phyloP scores from a whole-genome alignment of 2,888 invertebrate species.

The Leptinotarsa tumamoca region DNA sequence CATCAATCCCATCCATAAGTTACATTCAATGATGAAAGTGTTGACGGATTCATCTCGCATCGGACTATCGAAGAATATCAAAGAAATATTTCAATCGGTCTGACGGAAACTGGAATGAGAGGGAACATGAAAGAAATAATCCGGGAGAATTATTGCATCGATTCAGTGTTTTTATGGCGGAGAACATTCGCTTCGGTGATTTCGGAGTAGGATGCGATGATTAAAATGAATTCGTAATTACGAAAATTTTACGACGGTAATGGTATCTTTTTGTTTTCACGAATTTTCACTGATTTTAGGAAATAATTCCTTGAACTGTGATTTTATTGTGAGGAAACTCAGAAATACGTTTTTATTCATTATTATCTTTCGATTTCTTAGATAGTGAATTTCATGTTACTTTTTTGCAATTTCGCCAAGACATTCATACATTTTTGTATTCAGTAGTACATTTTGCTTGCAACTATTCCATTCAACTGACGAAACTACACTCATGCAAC shows the following conservation, averaged over 20 bases:
- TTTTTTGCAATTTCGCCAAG: too few species aligned
- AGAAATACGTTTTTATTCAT: too few species aligned
- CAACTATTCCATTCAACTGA: too few species aligned
- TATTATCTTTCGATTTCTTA: too few species aligned
- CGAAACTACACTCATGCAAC: too few species aligned
- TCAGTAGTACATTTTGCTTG: too few species aligned
- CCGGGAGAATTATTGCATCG: conserved; percentile 21
- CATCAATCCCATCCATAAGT: conserved; percentile 37
- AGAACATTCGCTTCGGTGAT: conserved; percentile 8
- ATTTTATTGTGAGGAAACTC: too few species aligned
- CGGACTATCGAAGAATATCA: conserved; percentile 16
- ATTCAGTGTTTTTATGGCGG: conserved; percentile 21
- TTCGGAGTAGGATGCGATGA: not conserved
- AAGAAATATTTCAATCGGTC: conserved; percentile 22
- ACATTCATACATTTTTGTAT: too few species aligned
- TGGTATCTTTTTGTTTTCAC: not conserved
- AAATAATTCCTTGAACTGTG: too few species aligned
- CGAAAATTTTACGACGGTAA: not conserved
- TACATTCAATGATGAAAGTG: conserved; percentile 45
- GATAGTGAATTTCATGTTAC: too few species aligned
- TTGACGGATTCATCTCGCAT: conserved; percentile 39
- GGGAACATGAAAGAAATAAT: conserved; percentile 26
- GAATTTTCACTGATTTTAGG: too few species aligned
- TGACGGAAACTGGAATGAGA: conserved; percentile 13
- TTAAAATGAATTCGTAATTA: conserved; percentile 11